Base-by-base conservation (phyloP, 2,113 vertebrate species). In the Syngnathus floridae region DNA sequence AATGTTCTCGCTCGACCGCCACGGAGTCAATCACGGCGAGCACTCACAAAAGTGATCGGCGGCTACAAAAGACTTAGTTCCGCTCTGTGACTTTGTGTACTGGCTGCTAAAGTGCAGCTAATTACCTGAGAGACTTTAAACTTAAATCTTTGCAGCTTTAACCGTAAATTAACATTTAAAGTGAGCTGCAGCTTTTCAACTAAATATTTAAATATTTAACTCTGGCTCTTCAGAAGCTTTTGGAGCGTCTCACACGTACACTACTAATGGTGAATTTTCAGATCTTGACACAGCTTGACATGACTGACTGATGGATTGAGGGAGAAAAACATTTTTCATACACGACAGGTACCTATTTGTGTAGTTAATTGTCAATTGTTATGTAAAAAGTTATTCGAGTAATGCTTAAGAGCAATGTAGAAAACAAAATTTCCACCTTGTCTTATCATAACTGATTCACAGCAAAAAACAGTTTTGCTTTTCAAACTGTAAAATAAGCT, bases 61-160 rank as follows among this genome's bases (percentile, higher is more conserved):
- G 31, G 63, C 14, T 10, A 51, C 16, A 19, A 31, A 2, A 72
- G 79, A 79, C 82, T 86, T 84, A 82, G 82, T 83, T 82, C 77
- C 83, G 66, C 76, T 86, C 71, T 21, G 66, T 72, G 55, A 76
- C 73, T 82, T 82, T 74, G 66, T 62, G 82, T 62, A 75, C 73
- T 80, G 66, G 74, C 74, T 83, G 74, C 40, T 78, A 71, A 81
- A 38, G 72, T 76, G 62, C 77, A 87, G 81, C 70, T 75, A 86
- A 87, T 84, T 86, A 88, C 71, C 78, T 79, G 74, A 88, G 75
- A 87, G 89, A 84, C 83, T 87, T 81, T 88, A 87, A 88, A 90
- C 90, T 91, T 90, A 87, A 86, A 87, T 81, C 73, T 80, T 67
- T 63, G 71, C 56, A 35, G 76, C 49, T 73, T 64, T 70, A 31